A percentile compares a stretch with the other conserved stretches of the same genome.
phyloP scores from a whole-genome alignment of 1,140 invertebrate genomes.

The Danaus plexippus region DNA sequence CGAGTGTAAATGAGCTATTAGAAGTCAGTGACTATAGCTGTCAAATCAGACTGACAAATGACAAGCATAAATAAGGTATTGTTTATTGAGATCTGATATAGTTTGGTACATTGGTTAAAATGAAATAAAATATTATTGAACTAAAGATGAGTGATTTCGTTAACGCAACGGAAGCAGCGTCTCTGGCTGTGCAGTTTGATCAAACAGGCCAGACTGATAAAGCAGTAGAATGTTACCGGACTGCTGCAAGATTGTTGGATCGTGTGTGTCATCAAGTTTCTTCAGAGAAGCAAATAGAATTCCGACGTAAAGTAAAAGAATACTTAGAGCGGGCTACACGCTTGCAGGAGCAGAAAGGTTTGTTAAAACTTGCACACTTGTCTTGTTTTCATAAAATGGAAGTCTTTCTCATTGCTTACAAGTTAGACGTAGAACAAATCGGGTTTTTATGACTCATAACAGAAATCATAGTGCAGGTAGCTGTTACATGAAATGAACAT shows the following conservation, averaged over 20 bases:
- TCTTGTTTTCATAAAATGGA: slow-evolving; percentile 1
- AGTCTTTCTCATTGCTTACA: slow-evolving; percentile 9
- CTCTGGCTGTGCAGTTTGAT: slow-evolving; percentile 55
- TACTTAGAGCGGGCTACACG: slow-evolving; percentile 50
- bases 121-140: slow-evolving; percentile 1
- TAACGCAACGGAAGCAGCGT: slow-evolving; percentile 56
- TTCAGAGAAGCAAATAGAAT: slow-evolving; percentile 39
- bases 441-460: no score
- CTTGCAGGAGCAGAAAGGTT: slow-evolving; percentile 55
- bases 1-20: no score
- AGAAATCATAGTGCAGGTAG: no score
- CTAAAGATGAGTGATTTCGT: slow-evolving; percentile 51
- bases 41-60: background rate
- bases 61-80: slow-evolving; percentile 1
- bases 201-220: slow-evolving; percentile 50
- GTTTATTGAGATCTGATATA: slow-evolving; percentile 16
- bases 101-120: slow-evolving; percentile 16
- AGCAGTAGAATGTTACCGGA: slow-evolving; percentile 62
- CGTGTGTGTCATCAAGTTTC: slow-evolving; percentile 40
- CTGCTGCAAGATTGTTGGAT: slow-evolving; percentile 48
- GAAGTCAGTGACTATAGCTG: no score
- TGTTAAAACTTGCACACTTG: background rate
- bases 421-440: no score
- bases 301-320: slow-evolving; percentile 50
- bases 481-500: no score